phyloP scores from a whole-genome alignment of 1,140 invertebrate species.

The Anoplophora glabripennis region DNA sequence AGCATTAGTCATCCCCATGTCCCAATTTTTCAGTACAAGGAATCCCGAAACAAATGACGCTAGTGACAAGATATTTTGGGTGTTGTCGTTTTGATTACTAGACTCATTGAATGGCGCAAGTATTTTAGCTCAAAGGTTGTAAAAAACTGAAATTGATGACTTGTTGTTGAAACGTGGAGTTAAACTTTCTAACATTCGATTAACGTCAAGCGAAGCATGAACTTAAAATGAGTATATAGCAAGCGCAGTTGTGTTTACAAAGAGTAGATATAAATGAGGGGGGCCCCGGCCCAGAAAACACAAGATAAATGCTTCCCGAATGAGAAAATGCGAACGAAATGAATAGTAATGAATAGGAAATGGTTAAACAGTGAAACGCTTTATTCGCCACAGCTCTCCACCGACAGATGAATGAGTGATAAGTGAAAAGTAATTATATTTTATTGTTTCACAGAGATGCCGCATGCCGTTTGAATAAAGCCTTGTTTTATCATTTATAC shows the following conservation, averaged over 20 bases:
- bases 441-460: conserved; percentile 40
- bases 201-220: conserved; percentile 32
- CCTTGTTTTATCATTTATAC: conserved; percentile 30
- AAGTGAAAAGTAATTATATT: conserved; percentile 47
- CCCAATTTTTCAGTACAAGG: too few relatives aligned
- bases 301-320: conserved; percentile 39
- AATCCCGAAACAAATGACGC: too few relatives aligned
- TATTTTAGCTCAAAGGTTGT: background rate
- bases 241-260: conserved; percentile 27
- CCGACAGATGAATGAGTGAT: conserved; percentile 44
- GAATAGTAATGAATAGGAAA: conserved; percentile 47
- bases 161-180: conserved; percentile 23
- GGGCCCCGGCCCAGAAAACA: background rate
- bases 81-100: too few relatives aligned
- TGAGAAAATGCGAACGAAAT: conserved; percentile 44
- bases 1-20: too few relatives aligned
- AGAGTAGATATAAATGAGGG: conserved; percentile 23
- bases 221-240: conserved; percentile 27
- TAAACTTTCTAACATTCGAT: conserved; percentile 32
- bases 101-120: too few relatives aligned
- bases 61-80: too few relatives aligned
- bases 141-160: conserved; percentile 23
- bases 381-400: conserved; percentile 37
- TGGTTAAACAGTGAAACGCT: conserved; percentile 43
- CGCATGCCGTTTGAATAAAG: conserved; percentile 31